Evolutionary conservation across 2,888 invertebrate genomes (phyloP).

Genomic region (Drosophila borborema): DNA sequence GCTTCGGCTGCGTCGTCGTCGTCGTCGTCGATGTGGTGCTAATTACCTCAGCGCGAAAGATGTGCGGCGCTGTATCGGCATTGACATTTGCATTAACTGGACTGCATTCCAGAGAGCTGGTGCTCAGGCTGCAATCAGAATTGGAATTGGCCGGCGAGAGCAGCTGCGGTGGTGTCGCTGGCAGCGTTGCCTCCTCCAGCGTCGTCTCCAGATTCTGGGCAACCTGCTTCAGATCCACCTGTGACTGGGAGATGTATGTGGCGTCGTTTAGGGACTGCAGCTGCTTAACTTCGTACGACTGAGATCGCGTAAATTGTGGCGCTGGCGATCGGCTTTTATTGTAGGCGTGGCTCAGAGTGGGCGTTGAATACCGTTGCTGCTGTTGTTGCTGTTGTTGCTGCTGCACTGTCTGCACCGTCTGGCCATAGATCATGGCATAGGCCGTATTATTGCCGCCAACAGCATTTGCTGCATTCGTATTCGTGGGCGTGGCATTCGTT

Average conservation of each 20-base stretch:
- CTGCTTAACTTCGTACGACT: slow-evolving; percentile 82
- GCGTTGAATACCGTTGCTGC: slow-evolving; percentile 79
- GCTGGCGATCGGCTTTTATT: slow-evolving; percentile 53
- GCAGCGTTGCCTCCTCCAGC: slow-evolving; percentile 75
- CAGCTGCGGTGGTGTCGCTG: slow-evolving; percentile 54
- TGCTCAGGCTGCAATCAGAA: slow-evolving; percentile 84
- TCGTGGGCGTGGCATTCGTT: slow-evolving; percentile 58
- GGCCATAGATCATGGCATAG: slow-evolving; percentile 70
- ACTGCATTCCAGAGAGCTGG: slow-evolving; percentile 69
- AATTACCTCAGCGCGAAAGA: slow-evolving; percentile 84
- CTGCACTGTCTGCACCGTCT: slow-evolving; percentile 28
- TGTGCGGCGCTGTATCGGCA: slow-evolving; percentile 57
- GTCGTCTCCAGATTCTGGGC: slow-evolving; percentile 83
- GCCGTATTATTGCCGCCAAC: slow-evolving; percentile 36
- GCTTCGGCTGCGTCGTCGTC: slow-evolving; percentile 45
- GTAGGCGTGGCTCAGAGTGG: slow-evolving; percentile 73
- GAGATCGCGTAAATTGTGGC: slow-evolving; percentile 82
- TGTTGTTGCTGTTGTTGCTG: slow-evolving; percentile 45
- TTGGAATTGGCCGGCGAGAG: slow-evolving; percentile 84
- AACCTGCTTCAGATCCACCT: slow-evolving; percentile 84
- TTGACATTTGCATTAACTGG: slow-evolving; percentile 52
- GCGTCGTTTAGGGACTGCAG: slow-evolving; percentile 70
- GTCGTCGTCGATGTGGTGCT: slow-evolving; percentile 78
- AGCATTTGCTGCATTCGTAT: slow-evolving; percentile 10
- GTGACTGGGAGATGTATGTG: slow-evolving; percentile 83